Conservation (phyloP, 2,888 invertebrate genomes). For the Ochropleura leucogaster region DNA sequence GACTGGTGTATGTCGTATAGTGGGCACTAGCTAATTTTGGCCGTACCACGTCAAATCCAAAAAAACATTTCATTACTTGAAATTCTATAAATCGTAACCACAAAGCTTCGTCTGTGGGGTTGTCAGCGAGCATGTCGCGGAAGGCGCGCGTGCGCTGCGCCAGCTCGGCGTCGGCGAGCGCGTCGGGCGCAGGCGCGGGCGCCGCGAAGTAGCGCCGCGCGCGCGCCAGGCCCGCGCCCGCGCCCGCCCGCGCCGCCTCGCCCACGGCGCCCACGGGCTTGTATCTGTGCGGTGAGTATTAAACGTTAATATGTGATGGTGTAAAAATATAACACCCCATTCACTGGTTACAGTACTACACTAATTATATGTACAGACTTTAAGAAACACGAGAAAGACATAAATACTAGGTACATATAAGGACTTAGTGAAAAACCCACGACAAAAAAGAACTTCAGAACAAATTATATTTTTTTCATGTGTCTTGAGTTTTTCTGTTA, state of each 20-base stretch:
- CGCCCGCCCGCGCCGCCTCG: conserved; percentile 25
- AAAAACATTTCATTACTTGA: conserved; percentile 67
- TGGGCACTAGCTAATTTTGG: background rate
- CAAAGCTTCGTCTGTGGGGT: conserved; percentile 73
- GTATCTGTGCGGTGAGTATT: conserved; percentile 26
- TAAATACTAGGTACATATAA: no score
- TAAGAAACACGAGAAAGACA: no score
- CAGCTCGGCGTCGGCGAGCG: conserved; percentile 53
- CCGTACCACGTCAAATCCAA: background rate
- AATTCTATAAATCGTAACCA: conserved; percentile 81
- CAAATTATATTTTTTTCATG: no score
- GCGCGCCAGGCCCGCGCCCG: conserved; percentile 29
- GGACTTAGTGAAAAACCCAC: no score
- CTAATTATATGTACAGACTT: no score
- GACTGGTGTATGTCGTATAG: no score
- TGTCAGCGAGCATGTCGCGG: conserved; percentile 72
- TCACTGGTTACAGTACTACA: no score
- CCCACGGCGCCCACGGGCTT: conserved; percentile 43
- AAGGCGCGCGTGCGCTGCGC: conserved; percentile 72
- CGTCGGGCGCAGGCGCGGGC: conserved; percentile 39
- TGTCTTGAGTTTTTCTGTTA: no score
- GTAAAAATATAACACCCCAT: no score
- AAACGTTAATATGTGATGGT: no score
- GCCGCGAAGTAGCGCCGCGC: conserved; percentile 52
- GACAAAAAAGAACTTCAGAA: no score